Evolutionary conservation across 2,888 invertebrate genomes (phyloP).

Genomic region (Galerucella nymphaeae): DNA sequence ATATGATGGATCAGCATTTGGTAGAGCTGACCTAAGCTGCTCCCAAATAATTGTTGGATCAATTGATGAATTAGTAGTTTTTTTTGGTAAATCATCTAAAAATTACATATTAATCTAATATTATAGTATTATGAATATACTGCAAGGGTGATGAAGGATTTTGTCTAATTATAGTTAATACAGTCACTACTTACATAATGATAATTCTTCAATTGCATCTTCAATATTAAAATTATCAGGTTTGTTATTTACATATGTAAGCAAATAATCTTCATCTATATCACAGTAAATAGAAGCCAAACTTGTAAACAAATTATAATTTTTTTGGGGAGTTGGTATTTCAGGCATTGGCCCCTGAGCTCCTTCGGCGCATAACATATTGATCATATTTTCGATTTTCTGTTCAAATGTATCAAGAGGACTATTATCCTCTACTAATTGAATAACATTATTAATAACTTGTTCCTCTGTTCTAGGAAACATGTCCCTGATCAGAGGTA

Average conservation of each 20-base stretch:
- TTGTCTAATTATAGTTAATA: too few species aligned
- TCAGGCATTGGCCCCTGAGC: conserved; percentile 38
- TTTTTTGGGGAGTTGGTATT: neutral
- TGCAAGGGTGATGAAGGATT: too few species aligned
- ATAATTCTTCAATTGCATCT: conserved; percentile 46
- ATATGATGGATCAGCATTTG: conserved; percentile 60
- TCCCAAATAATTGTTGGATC: conserved; percentile 49
- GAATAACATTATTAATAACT: conserved; percentile 46
- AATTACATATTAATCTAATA: neutral
- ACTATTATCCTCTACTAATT: conserved; percentile 44
- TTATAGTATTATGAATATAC: too few species aligned
- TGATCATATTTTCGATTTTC: conserved; percentile 51
- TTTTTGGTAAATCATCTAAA: conserved; percentile 26
- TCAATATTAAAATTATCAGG: conserved; percentile 43
- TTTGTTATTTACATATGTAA: conserved; percentile 44
- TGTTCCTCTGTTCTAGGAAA: conserved; percentile 49
- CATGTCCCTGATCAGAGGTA: conserved; percentile 42
- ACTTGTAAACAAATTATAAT: conserved; percentile 31
- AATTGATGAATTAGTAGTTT: conserved; percentile 15
- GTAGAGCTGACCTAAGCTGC: conserved; percentile 57
- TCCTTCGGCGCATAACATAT: conserved; percentile 46
- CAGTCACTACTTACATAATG: neutral
- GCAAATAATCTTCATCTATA: conserved; percentile 50
- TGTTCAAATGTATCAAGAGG: conserved; percentile 43
- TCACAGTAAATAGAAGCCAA: conserved; percentile 49